phyloP scores from a whole-genome alignment of 2,797 vertebrate species.

The Alcedo quadribrachys region DNA sequence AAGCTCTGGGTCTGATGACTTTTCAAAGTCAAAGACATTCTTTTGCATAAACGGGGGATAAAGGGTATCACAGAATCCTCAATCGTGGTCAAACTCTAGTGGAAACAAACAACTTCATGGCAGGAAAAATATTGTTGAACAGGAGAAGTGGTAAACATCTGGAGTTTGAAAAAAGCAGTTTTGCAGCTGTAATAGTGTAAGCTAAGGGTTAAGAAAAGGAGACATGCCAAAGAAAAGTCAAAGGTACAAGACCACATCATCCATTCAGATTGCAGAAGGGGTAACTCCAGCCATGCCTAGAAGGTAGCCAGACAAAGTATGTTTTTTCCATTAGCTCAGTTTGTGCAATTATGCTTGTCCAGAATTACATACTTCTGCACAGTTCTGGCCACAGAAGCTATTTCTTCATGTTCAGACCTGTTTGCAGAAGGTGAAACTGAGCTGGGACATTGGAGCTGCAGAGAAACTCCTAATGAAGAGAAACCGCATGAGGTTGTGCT shows the following conservation, averaged over 20 bases:
- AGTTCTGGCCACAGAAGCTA: conserved; percentile 45
- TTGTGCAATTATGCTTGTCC: not conserved
- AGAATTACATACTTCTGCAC: conserved; percentile 47
- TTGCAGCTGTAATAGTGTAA: not conserved
- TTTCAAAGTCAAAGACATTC: not conserved
- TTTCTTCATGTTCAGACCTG: conserved; percentile 64
- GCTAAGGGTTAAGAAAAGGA: conserved; percentile 43
- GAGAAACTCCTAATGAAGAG: conserved; percentile 58
- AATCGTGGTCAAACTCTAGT: not conserved
- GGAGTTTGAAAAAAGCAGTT: not conserved
- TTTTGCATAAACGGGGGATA: not conserved
- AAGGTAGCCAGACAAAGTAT: conserved; percentile 35
- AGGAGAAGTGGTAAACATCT: not conserved
- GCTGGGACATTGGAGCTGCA: conserved; percentile 22
- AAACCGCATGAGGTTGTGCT: conserved; percentile 38
- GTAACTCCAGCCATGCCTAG: conserved; percentile 49
- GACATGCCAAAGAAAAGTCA: conserved; percentile 1
- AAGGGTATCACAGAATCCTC: not conserved
- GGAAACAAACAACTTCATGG: not conserved
- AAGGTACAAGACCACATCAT: conserved; percentile 27
- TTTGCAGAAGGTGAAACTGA: conserved; percentile 66
- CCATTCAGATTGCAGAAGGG: not conserved
- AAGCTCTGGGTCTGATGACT: not conserved
- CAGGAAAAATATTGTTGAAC: not conserved
- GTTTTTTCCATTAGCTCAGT: conserved; percentile 68